Evolutionary conservation across 2,888 invertebrate genomes (phyloP), one percentile per base, ranked within the genome.

Genomic region (Labia minor): DNA sequence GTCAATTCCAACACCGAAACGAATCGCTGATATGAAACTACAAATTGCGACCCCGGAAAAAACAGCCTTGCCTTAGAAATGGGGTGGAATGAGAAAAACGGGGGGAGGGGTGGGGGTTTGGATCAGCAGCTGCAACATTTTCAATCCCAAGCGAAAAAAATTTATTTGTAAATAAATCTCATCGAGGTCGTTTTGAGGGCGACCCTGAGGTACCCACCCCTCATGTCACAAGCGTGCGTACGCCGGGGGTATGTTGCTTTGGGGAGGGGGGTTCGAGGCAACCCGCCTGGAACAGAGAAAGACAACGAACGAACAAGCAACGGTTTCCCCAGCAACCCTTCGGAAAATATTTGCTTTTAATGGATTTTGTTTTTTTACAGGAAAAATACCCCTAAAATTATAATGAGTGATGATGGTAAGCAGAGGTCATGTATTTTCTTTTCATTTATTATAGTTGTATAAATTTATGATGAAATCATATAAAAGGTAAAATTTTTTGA

Each of bases 21-120:
- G 49, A 49, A 49, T 49, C 14, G 6, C 2, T 49, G 49, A 49
- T 14, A 49, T 49, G 49, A 49, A 49, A 14, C n/a, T 49, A 49
- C 49, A 49, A 49, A 49, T 49, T 49, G 49, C 49, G 49, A 49
- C n/a, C n/a, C n/a, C n/a, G n/a, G n/a, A n/a, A n/a, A n/a, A n/a
- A n/a, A n/a, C n/a, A n/a, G n/a, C n/a, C n/a, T n/a, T n/a, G n/a
- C n/a, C n/a, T n/a, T n/a, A n/a, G n/a, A n/a, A 49, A 8, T 3
- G 16, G 3, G 14, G 16, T 8, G 14, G 16, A 49, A 14, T 8
- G 16, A 49, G 16, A 49, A 49, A 3, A 49, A 49, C 3, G 2
- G n/a, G n/a, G 49, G 6, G 49, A 49, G 14, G 49, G 2, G 14
- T 49, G 14, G 49, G 49, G 49, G 49, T 2, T 14, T n/a, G 16